These are phyloP conservation scores for Himalopsyche tibetana DNA, from an alignment of 2,888 invertebrate genomes.

Conservation along the genomic window DNA sequence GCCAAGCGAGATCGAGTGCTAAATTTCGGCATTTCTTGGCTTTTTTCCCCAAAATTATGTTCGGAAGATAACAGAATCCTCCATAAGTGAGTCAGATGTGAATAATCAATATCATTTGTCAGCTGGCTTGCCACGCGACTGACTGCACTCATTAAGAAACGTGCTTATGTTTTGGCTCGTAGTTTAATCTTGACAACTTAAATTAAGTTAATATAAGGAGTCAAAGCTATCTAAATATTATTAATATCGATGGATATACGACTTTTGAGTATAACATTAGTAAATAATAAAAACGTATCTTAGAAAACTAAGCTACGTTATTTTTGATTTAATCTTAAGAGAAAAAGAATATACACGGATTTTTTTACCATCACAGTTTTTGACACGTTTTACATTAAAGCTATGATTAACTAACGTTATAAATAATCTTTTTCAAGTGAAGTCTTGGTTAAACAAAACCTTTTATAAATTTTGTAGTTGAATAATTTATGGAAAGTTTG, in stretches of 20 bases:
- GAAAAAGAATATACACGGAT: no score
- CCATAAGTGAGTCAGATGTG: slow-evolving; percentile 40
- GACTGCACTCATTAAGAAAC: slow-evolving; percentile 40
- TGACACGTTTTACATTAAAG: no score
- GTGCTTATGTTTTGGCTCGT: background rate
- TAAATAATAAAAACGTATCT: background rate
- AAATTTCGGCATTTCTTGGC: slow-evolving; percentile 38
- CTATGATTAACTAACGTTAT: no score
- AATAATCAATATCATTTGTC: slow-evolving; percentile 42
- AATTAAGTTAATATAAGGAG: background rate
- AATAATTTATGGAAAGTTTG: no score
- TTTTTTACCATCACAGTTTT: no score
- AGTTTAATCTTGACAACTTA: background rate
- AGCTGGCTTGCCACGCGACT: slow-evolving; percentile 22
- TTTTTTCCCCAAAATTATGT: slow-evolving; percentile 26
- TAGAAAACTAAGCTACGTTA: no score
- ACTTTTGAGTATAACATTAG: background rate
- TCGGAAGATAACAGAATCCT: slow-evolving; percentile 15
- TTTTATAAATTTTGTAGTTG: no score
- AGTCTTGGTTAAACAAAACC: no score
- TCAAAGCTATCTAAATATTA: background rate
- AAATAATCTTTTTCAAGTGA: no score
- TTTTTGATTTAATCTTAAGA: no score
- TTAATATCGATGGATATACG: background rate
- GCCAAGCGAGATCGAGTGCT: slow-evolving; percentile 39